Conservation (phyloP, 2,797 vertebrate species). For the Clarias laeviceps region DNA sequence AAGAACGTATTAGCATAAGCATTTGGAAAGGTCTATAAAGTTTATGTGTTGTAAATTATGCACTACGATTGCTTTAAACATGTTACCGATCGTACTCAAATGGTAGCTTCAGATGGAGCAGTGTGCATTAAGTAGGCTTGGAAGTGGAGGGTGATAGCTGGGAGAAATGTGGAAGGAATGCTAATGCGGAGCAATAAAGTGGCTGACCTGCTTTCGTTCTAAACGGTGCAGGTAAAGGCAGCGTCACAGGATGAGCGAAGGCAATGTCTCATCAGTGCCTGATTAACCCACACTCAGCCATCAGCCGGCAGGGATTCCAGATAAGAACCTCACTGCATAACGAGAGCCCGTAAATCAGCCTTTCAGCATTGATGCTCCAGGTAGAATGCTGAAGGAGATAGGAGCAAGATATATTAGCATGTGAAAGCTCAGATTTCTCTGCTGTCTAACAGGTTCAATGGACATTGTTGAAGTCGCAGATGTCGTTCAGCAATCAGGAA, state of each 20-base stretch:
- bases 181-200: slow-evolving; percentile 46
- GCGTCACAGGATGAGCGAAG: slow-evolving; percentile 31
- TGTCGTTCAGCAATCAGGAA: neutral
- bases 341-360: slow-evolving; percentile 51
- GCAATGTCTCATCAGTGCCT: slow-evolving; percentile 50
- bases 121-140: slow-evolving; percentile 26
- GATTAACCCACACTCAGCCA: slow-evolving; percentile 55
- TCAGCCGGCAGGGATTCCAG: slow-evolving; percentile 45
- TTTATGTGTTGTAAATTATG: neutral
- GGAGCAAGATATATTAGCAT: slow-evolving; percentile 42
- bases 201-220: slow-evolving; percentile 43
- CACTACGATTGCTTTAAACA: neutral
- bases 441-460: slow-evolving; percentile 31
- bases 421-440: slow-evolving; percentile 22
- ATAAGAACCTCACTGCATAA: slow-evolving; percentile 47
- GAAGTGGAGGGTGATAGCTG: slow-evolving; percentile 28
- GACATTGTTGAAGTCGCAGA: slow-evolving; percentile 15
- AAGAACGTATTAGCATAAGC: neutral
- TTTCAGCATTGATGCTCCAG: slow-evolving; percentile 39
- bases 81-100: neutral
- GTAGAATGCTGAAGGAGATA: slow-evolving; percentile 44
- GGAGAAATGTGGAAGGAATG: slow-evolving; percentile 39
- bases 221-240: slow-evolving; percentile 42
- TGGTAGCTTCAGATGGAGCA: neutral
- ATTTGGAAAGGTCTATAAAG: neutral